Evolutionary conservation across 2,888 invertebrate genomes (phyloP), one percentile per base, ranked within the genome.

Genomic region (Xylota sylvarum): DNA sequence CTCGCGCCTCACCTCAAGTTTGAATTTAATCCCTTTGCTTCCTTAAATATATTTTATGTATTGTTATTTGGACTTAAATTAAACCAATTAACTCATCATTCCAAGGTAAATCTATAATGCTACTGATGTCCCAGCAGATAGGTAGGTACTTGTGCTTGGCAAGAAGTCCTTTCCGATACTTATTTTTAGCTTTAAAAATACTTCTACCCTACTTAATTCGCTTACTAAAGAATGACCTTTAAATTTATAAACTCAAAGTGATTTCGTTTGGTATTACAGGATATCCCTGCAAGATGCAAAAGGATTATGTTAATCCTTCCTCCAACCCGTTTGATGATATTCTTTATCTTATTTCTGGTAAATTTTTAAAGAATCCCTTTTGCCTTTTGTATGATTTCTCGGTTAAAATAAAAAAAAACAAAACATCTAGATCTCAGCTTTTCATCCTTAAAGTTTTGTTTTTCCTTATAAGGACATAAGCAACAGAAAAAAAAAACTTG

Each of bases 241-340:
- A 65, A 65, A 65, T 65, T 50, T 65, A 50, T 50, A 30, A 65
- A 50, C 50, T 65, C 65, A 48, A 48, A 65, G 50, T 55, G 69
- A 55, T 55, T 69, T 55, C 40, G 7, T 43, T 40, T 40, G 14
- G 17, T 17, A 30, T 69, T 43, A 23, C 30, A 69, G 19, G 43
- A 46, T 30, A 64, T 74, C 52, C 23, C 9, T 35, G 14, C 30
- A 14, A 43, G 46, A 52, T 55, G 17, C 30, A 70, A 70, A 43
- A 56, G 76, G 78, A 83, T 78, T 83, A 77, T 50, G 72, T 83
- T 73, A 52, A 70, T 78, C 65, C 79, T 55, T 60, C 12, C 32
- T 12, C 43, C 40, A 81, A 48, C 50, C 46, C 60, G 23, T 58
- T 67, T 74, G 23, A 60, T 74, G 23, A 60, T 64, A 60, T 60